A percentile compares a stretch with the other conserved stretches of the same genome.
Conservation (phyloP, 1,140 invertebrate species). For the Helicoverpa armigera region DNA sequence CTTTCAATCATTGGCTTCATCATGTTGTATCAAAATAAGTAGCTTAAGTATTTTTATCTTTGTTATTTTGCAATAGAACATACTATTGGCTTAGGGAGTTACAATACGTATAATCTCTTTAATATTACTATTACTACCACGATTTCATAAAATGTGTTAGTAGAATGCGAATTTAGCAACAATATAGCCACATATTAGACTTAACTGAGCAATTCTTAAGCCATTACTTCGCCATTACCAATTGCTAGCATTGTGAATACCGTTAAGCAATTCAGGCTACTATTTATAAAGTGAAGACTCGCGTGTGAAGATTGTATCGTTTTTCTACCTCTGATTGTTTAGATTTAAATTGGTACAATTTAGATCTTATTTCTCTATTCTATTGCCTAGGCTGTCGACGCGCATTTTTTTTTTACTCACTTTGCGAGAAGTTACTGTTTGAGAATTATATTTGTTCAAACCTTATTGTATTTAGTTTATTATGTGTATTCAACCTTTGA, state of each 20-base stretch:
- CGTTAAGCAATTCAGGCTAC: conserved; percentile 38
- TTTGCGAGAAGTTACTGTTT: too few species aligned
- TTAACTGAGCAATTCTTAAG: conserved; percentile 31
- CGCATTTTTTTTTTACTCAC: neutral
- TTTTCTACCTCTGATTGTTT: conserved; percentile 26
- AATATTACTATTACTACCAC: neutral
- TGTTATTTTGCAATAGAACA: neutral
- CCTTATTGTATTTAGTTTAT: too few species aligned
- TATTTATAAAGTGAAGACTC: conserved; percentile 39
- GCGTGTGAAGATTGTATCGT: conserved; percentile 28
- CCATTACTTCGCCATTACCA: conserved; percentile 37
- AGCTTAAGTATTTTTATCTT: neutral
- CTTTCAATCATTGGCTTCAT: conserved; percentile 18
- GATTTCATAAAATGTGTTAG: neutral
- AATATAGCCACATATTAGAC: conserved; percentile 11
- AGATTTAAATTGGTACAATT: conserved; percentile 8
- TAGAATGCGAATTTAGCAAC: conserved; percentile 1
- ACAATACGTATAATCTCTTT: too few species aligned
- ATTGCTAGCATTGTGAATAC: conserved; percentile 25
- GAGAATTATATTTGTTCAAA: too few species aligned
- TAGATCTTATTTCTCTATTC: neutral
- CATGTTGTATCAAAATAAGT: neutral
- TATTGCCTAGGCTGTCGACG: neutral
- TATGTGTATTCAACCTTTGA: too few species aligned
- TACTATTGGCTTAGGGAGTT: neutral